Percentiles rank a stretch among this genome's conserved stretches.
Evolutionary conservation across 2,797 vertebrate species (phyloP).

Genomic region (Ciconia nigra): DNA sequence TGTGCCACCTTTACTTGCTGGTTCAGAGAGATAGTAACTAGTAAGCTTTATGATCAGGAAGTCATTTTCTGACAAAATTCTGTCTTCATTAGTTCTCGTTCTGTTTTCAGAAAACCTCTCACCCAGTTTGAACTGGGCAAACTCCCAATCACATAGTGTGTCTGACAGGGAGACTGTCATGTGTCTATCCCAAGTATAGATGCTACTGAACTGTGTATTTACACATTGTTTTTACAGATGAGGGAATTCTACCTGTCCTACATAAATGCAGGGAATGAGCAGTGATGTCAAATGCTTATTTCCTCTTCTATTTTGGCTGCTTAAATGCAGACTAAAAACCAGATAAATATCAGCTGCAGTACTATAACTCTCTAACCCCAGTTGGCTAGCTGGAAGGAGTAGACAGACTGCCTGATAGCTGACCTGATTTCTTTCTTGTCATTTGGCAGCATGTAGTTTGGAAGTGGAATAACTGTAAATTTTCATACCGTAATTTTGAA

Average conservation of each 20-base stretch:
- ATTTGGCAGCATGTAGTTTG: neutral
- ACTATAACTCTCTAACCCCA: neutral
- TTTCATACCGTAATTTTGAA: neutral
- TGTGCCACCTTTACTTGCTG: neutral
- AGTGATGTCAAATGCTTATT: neutral
- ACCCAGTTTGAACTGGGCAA: neutral
- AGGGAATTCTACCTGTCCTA: neutral
- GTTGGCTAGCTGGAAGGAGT: neutral
- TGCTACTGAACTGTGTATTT: neutral
- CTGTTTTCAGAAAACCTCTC: neutral
- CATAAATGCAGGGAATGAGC: neutral
- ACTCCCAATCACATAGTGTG: neutral
- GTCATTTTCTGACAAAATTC: neutral
- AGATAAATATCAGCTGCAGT: neutral
- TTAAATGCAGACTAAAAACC: neutral
- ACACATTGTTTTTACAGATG: neutral
- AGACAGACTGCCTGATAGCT: neutral
- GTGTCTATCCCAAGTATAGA: neutral
- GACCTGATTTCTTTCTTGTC: neutral
- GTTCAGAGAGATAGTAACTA: neutral
- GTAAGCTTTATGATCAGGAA: neutral
- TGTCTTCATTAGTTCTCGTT: neutral
- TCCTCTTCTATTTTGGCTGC: neutral
- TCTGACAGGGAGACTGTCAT: neutral
- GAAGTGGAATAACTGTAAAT: neutral